Base-by-base conservation (phyloP, 2,797 vertebrate genomes). In the Oryzias dopingdopingensis region DNA sequence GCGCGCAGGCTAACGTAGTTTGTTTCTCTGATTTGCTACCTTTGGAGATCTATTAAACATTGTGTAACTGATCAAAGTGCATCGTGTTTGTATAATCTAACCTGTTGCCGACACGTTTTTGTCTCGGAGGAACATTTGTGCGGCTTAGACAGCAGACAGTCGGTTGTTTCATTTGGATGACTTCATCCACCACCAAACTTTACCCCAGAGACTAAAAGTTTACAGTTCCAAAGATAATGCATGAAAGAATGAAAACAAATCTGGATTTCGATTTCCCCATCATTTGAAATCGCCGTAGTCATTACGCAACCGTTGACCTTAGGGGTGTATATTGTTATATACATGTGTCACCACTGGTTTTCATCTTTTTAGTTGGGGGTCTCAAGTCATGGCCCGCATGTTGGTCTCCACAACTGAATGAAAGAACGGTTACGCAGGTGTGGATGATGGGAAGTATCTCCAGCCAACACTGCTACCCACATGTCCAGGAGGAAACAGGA, bases 261-360 rank as follows among this genome's bases (percentile, higher is more conserved):
- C 56, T 58, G 4, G 68, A 48, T 46, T 18, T 45, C 41, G 55
- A 49, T 52, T 58, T 59, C 56, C 48, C 67, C 51, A 77, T 87
- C 78, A 66, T 72, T 74, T 77, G 68, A 16, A 70, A 83, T 86
- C 63, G 81, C 51, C 14, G 5, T 65, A 59, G 56, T 49, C 23
- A 77, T 80, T 79, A 79, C 52, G 57, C 53, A 72, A 73, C 65
- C 84, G 88, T 89, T 88, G 82, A 89, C 89, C 86, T 79, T 46
- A 76, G 42, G 60, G 54, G 37, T 76, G 74, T 66, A 84, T 74
- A 57, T 79, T 59, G 79, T 56, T 60, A 59, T 72, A 79, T 80
- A 70, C 86, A n/a, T 59, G 26, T 53, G 63, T 76, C 52, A 77
- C 43, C 8, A 37, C 32, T 37, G 32, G 12, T 32, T 2, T 32